These are phyloP conservation scores for Drosophila triauraria DNA, from an alignment of 1,140 invertebrate genomes.

Conservation along the genomic window DNA sequence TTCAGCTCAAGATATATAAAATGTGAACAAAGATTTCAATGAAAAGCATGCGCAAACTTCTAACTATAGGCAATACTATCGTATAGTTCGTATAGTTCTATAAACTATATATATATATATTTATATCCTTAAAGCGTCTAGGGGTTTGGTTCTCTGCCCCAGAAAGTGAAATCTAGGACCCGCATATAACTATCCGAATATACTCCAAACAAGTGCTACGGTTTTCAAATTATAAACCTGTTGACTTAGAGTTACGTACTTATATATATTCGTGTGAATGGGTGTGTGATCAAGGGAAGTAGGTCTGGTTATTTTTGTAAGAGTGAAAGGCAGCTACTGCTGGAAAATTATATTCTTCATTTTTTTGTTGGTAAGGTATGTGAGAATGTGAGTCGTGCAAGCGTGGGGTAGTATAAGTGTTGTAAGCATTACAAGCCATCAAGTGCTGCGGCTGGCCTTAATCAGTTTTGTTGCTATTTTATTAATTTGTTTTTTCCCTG, in stretches of 20 bases:
- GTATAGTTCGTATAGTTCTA: conserved; percentile 19
- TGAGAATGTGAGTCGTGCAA: conserved; percentile 3
- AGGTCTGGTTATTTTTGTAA: conserved; percentile 46
- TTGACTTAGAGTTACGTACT: conserved; percentile 49
- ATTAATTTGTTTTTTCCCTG: conserved; percentile 7
- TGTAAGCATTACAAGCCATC: conserved; percentile 44
- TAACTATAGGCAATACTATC: conserved; percentile 34
- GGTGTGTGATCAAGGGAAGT: conserved; percentile 4
- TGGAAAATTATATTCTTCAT: neutral
- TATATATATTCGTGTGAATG: conserved; percentile 24
- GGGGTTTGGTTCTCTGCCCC: conserved; percentile 24
- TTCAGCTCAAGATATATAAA: conserved; percentile 27
- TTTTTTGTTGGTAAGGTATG: neutral
- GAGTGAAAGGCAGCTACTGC: conserved; percentile 21
- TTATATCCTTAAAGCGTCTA: conserved; percentile 23
- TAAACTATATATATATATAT: conserved; percentile 31
- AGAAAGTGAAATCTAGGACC: conserved; percentile 1
- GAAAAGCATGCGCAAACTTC: conserved; percentile 37
- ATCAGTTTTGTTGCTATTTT: conserved; percentile 23
- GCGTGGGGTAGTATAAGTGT: conserved; percentile 22
- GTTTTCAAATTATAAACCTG: conserved; percentile 55
- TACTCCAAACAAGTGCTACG: conserved; percentile 67
- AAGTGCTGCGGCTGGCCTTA: conserved; percentile 46
- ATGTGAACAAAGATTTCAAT: conserved; percentile 26
- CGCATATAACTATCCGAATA: conserved; percentile 35